Evolutionary conservation across 2,888 invertebrate species (phyloP), one percentile per base, ranked within the genome.

Genomic region (Himalopsyche tibetana): DNA sequence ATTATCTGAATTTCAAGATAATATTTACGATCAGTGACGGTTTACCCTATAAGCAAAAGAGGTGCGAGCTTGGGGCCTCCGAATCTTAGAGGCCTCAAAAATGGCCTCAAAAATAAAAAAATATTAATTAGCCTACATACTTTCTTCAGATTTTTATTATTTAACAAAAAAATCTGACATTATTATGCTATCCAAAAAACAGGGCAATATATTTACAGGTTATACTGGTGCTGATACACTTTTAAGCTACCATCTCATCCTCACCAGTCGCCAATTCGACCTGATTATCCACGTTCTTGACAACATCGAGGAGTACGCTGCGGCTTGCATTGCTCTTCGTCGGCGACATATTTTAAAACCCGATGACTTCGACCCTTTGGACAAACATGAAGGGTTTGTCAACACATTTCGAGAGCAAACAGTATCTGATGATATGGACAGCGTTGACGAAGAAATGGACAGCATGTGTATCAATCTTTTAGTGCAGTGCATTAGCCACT

Each of bases 231-330:
- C 55, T 42, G 86, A 86, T 42, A 86, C 28, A 38, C 38, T 86
- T 19, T 19, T 83, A 0, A 55, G 79, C 42, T 84, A 79, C 45
- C 86, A 86, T n/a, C 55, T 86, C n/a, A 86, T 83, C 19, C 79
- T 86, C 80, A 83, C 80, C n/a, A 86, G 80, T 4, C 83, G 86
- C 9, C 83, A 86, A 45, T 86, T 83, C 80, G 86, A 86, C 28
- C 45, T 84, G n/a, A 81, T 86, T 40, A 80, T 84, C 40, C 86
- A 86, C 28, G 17, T 83, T 11, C 55, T 86, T 56, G 80, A 86
- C 55, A 83, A 86, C 51, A 17, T 86, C 19, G 83, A 86, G n/a
- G 84, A 86, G 19, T 86, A 86, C 40, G 83, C 83, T 6, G 36
- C 17, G 12, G 83, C 83, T 9, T 69, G 55, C 51, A 9, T 85